Evolutionary conservation across 2,888 invertebrate genomes (phyloP), one percentile per base, ranked within the genome.

Genomic region (Apomyelois bistriatella): DNA sequence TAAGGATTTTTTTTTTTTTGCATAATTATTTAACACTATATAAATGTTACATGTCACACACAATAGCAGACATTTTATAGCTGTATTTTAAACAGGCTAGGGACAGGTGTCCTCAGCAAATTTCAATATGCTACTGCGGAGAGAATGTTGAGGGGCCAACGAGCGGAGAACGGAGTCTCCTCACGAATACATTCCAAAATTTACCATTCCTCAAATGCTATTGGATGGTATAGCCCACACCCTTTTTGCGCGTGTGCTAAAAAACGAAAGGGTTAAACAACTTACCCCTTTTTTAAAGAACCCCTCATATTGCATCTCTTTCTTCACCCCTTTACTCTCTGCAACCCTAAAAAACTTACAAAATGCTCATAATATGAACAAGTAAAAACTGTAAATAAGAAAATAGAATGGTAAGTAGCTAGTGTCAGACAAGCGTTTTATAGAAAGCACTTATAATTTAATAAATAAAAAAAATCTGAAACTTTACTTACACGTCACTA

Each of bases 211-310:
- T 75, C 76, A 65, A 59, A 70, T 86, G 73, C 79, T 57, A 90
- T 90, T 90, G 90, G 90, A 74, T 72, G 76, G 72, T 66, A 71
- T 72, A 68, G 62, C 78, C 80, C 80, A 72, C 79, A 76, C 80
- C 77, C 81, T 70, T 79, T 50, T 79, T 89, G 89, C 88, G 89
- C 88, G 75, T 89, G 90, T 90, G 88, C 87, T 84, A 88, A 89
- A 87, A 85, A 85, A 81, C 53, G 66, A 79, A 88, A 87, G 89
- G 90, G 88, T 87, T 86, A 80, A 80, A 81, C 73, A 77, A 72
- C 66, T 70, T 66, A 83, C 85, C 87, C 89, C 79, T 82, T 86
- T 85, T 79, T 79, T 79, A 70, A 53, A 70, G 59, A 73, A 77
- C 74, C 80, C 83, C 69, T 68, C 69, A 64, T 70, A 72, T 65